Evolutionary conservation across 2,797 vertebrate species (phyloP), one percentile per base, ranked within the genome.

Genomic region (Dermochelys coriacea): DNA sequence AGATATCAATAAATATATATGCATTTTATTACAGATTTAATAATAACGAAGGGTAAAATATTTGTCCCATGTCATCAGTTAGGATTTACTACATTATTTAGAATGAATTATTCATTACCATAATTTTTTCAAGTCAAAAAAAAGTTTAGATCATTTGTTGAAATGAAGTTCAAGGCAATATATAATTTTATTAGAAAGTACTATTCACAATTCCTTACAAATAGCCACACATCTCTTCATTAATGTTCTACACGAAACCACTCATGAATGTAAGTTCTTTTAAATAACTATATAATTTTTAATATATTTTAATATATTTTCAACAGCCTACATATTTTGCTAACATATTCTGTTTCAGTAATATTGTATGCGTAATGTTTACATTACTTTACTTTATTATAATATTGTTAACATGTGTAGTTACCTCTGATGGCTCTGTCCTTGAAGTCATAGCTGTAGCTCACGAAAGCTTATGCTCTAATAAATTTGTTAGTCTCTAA

Each of bases 111-210:
- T 81, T 83, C 75, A 87, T 57, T 93, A 82, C 61, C 12, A 85
- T 80, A 86, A 87, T 78, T 84, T 84, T n/a, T 27, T 92, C 78
- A 92, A 95, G 84, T 91, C 57, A 95, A 92, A 82, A 68, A 68
- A 15, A 89, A 87, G 8, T 85, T 37, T 89, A 85, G 92, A 90
- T 80, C 45, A 87, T 41, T 85, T 88, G 37, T 23, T 88, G 78
- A 84, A 50, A 84, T 87, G 29, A 87, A 88, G 55, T 82, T 92
- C 5, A 59, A 21, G 23, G 41, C 16, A 93, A 88, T 88, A 80
- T 47, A 51, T 37, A 41, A 85, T 86, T 29, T 75, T 94, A 84
- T 95, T 47, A 94, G 85, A 82, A 34, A 84, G 16, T 45, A 47
- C 77, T 80, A 19, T 41, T 64, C 5, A 50, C 1, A 41, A 78